Evolutionary conservation across 2,113 vertebrate species (phyloP).

Genomic region (Capreolus pygargus): DNA sequence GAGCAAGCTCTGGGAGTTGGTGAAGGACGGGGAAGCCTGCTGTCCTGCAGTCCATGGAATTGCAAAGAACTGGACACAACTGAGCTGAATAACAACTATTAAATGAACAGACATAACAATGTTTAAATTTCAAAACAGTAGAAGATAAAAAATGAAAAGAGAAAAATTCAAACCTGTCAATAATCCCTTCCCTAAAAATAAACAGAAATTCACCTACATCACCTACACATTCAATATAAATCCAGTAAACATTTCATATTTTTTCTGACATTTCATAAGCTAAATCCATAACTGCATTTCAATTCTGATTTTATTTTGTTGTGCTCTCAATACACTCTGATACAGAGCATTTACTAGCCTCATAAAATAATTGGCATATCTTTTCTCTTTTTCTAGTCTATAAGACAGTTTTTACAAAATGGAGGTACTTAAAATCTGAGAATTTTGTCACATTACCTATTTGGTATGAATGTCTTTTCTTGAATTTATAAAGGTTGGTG

Average conservation of each 20-base stretch:
- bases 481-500: background rate
- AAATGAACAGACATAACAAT: background rate
- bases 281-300: background rate
- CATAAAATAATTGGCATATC: background rate
- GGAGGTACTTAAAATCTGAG: background rate
- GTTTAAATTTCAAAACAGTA: background rate
- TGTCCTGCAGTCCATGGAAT: accelerated
- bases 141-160: background rate
- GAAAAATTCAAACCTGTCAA: background rate
- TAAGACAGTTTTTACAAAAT: background rate
- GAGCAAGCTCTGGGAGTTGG: background rate
- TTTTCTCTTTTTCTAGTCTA: background rate
- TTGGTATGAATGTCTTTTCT: background rate
- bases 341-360: background rate
- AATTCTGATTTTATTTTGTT: background rate
- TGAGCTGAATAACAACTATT: background rate
- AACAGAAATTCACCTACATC: background rate
- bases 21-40: background rate
- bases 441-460: background rate
- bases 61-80: background rate
- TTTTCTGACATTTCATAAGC: background rate
- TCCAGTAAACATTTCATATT: background rate
- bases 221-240: background rate
- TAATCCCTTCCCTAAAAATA: background rate
- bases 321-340: background rate